phyloP scores from a whole-genome alignment of 1,140 invertebrate species.

The Aphelenchoides fujianensis region DNA sequence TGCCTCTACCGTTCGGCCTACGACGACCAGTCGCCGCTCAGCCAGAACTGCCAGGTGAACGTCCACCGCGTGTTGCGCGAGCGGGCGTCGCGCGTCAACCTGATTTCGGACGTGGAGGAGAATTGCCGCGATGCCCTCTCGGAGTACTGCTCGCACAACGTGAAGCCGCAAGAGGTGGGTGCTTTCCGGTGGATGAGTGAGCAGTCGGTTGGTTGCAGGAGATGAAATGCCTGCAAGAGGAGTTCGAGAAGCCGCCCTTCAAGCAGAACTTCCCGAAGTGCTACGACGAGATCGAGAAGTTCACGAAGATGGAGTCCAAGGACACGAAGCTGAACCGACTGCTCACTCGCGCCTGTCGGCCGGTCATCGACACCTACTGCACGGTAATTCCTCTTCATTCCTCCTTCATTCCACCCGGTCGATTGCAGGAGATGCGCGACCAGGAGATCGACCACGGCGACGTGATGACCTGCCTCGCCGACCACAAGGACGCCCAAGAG shows the following conservation, averaged over 20 bases:
- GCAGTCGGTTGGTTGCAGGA: slow-evolving; percentile 63
- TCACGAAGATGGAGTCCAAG: slow-evolving; percentile 40
- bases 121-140: slow-evolving; percentile 81
- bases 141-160: slow-evolving; percentile 77
- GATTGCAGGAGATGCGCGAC: slow-evolving; percentile 69
- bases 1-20: slow-evolving; percentile 80
- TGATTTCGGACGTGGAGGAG: slow-evolving; percentile 88
- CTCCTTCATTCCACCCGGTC: background rate
- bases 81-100: slow-evolving; percentile 81
- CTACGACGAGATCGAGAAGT: slow-evolving; percentile 72
- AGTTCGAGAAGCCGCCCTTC: slow-evolving; percentile 70
- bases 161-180: slow-evolving; percentile 68
- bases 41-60: slow-evolving; percentile 69
- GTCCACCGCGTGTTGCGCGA: slow-evolving; percentile 85
- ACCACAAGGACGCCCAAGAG: slow-evolving; percentile 80
- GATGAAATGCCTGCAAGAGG: slow-evolving; percentile 85
- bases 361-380: slow-evolving; percentile 79
- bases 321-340: slow-evolving; percentile 68
- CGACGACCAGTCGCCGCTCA: slow-evolving; percentile 66
- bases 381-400: slow-evolving; percentile 65
- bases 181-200: slow-evolving; percentile 24
- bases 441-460: slow-evolving; percentile 70
- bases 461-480: slow-evolving; percentile 87
- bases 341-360: slow-evolving; percentile 76
- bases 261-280: slow-evolving; percentile 66